Percentiles rank a stretch among this genome's conserved stretches.
These are phyloP conservation scores for Pao palembangensis DNA, from an alignment of 2,113 vertebrate genomes.

Conservation along the genomic window DNA sequence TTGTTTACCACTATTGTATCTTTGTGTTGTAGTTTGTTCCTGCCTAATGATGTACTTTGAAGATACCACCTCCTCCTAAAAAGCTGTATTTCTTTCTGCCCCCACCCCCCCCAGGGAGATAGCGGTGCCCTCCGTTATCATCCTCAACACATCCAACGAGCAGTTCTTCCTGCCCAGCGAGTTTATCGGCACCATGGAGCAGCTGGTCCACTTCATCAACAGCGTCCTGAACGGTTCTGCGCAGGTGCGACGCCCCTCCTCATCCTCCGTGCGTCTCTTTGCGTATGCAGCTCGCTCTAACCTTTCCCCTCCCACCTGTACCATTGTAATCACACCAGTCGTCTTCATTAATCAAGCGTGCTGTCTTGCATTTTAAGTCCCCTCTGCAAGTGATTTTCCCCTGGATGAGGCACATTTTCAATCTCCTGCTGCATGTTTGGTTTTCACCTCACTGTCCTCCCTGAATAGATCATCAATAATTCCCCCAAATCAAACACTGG, in stretches of 20 bases:
- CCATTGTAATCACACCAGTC: constrained; percentile 49
- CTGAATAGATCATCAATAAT: constrained; percentile 50
- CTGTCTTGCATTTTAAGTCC: constrained; percentile 49
- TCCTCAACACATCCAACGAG: constrained; percentile 95
- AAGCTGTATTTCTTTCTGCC: constrained; percentile 36
- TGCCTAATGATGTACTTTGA: constrained; percentile 43
- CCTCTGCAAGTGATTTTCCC: constrained; percentile 29
- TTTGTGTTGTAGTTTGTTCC: constrained; percentile 45
- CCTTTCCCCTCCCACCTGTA: constrained; percentile 20
- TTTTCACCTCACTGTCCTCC: constrained; percentile 30
- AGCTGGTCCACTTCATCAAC: constrained; percentile 91
- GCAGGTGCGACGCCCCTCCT: constrained; percentile 71
- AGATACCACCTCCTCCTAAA: constrained; percentile 25
- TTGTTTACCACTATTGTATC: constrained; percentile 44
- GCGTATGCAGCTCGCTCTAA: constrained; percentile 28
- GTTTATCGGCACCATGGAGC: constrained; percentile 79
- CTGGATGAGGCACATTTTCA: constrained; percentile 45
- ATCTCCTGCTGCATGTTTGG: constrained; percentile 58
- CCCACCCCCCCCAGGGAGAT: constrained; percentile 81
- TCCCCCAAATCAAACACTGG: constrained; percentile 32
- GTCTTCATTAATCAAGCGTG: constrained; percentile 53
- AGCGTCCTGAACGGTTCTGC: constrained; percentile 88
- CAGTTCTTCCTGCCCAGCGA: constrained; percentile 90
- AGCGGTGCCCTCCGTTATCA: constrained; percentile 86
- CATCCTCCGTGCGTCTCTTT: constrained; percentile 17